Evolutionary conservation across 2,888 invertebrate species (phyloP).

Genomic region (Camptogramma bilineatum): DNA sequence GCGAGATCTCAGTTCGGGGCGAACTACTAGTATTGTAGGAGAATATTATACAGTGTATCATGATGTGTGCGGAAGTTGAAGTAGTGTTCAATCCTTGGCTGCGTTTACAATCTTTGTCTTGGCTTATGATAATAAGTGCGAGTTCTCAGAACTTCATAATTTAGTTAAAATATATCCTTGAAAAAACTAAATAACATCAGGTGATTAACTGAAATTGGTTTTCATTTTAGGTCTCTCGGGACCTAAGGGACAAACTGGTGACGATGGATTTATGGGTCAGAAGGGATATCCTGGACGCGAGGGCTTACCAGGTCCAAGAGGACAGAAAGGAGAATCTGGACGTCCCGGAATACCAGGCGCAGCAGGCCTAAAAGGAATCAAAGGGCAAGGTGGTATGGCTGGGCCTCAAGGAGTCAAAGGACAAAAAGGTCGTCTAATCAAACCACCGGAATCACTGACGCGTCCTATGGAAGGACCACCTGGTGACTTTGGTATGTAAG

Average conservation of each 20-base stretch:
- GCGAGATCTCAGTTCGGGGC: too few species aligned
- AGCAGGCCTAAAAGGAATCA: conserved; percentile 75
- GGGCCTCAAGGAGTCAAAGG: conserved; percentile 84
- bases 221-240: conserved; percentile 63
- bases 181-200: too few species aligned
- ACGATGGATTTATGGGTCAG: conserved; percentile 64
- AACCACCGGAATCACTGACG: conserved; percentile 59
- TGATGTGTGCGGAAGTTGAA: too few species aligned
- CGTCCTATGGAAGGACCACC: conserved; percentile 80
- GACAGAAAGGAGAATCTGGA: conserved; percentile 60
- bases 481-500: conserved; percentile 66
- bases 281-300: conserved; percentile 65
- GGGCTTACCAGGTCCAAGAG: conserved; percentile 65
- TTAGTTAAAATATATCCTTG: too few species aligned
- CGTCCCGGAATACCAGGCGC: conserved; percentile 82
- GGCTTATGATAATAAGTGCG: too few species aligned
- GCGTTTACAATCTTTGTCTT: too few species aligned
- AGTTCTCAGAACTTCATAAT: too few species aligned
- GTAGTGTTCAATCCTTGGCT: too few species aligned
- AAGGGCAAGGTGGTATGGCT: conserved; percentile 70
- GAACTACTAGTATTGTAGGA: too few species aligned
- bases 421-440: conserved; percentile 71
- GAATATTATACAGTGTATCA: too few species aligned
- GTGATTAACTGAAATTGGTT: not conserved
- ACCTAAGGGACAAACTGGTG: conserved; percentile 65